Conservation (phyloP, 2,797 vertebrate species). For the Cygnus olor region DNA sequence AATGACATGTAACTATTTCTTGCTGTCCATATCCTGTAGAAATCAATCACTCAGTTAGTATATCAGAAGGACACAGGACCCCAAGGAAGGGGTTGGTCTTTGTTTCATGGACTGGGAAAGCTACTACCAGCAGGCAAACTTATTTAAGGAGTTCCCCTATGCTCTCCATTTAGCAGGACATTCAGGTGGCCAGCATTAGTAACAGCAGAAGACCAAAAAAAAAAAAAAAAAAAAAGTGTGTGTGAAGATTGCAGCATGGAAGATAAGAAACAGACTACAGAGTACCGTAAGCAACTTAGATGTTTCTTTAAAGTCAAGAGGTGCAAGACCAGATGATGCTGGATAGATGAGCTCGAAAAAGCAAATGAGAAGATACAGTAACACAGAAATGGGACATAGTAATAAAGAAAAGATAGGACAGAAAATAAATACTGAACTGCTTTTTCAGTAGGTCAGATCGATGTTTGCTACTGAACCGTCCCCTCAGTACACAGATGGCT, state of each 20-base stretch:
- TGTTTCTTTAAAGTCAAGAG: background rate
- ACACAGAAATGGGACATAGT: background rate
- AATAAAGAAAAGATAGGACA: background rate
- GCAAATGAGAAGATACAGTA: background rate
- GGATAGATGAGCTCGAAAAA: background rate
- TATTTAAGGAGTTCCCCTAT: background rate
- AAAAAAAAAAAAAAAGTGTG: background rate
- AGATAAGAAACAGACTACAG: background rate
- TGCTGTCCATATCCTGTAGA: background rate
- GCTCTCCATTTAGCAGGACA: background rate
- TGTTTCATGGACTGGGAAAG: background rate
- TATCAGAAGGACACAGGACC: background rate
- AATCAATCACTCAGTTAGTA: background rate
- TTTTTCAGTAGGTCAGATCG: background rate
- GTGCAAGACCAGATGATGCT: fast-evolving
- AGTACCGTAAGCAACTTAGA: background rate
- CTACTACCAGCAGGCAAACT: background rate
- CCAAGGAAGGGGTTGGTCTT: background rate
- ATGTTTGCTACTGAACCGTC: background rate
- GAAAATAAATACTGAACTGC: background rate
- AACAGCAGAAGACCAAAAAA: no score
- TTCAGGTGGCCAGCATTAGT: background rate
- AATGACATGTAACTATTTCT: background rate
- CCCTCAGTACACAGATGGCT: background rate
- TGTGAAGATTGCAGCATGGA: background rate